A percentile compares a stretch with the other conserved stretches of the same genome.
Conservation (phyloP, 2,888 invertebrate species). For the Drosophila tanythrix region DNA sequence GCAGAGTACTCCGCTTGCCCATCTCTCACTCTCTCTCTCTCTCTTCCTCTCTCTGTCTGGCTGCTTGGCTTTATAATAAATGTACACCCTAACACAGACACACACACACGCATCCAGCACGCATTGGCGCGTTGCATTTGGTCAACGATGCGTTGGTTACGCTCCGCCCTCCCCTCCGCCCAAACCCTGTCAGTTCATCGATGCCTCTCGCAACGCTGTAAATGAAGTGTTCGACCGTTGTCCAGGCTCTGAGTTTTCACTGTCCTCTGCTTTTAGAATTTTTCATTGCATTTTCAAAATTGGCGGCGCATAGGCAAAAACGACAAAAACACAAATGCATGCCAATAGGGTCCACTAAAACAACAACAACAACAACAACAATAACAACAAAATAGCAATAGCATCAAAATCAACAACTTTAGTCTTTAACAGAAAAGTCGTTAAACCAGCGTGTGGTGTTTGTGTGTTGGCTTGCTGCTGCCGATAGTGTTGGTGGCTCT, state of each 20-base stretch:
- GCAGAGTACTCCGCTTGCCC: constrained; percentile 27
- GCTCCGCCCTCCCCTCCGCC: not conserved
- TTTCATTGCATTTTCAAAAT: constrained; percentile 71
- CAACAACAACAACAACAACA: constrained; percentile 19
- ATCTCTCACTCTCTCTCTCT: not conserved
- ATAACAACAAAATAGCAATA: constrained; percentile 31
- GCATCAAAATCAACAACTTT: constrained; percentile 64
- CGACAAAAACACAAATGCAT: constrained; percentile 31
- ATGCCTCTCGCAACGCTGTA: constrained; percentile 53
- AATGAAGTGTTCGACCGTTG: constrained; percentile 67
- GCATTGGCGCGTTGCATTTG: constrained; percentile 57
- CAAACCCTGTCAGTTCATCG: constrained; percentile 3
- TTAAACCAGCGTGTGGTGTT: constrained; percentile 47
- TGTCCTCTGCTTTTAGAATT: constrained; percentile 55
- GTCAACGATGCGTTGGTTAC: constrained; percentile 51
- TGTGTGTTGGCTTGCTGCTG: not conserved
- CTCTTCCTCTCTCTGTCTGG: not conserved
- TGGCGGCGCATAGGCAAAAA: constrained; percentile 60
- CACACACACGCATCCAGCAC: constrained; percentile 21
- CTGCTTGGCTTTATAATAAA: constrained; percentile 67
- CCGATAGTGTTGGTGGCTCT: not conserved
- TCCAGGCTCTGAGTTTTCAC: constrained; percentile 39
- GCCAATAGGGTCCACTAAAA: constrained; percentile 35
- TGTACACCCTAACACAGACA: constrained; percentile 29
- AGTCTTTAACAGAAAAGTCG: constrained; percentile 58